These are phyloP conservation scores for Nycticryphes semicollaris DNA, from an alignment of 2,113 vertebrate species.

Conservation along the genomic window DNA sequence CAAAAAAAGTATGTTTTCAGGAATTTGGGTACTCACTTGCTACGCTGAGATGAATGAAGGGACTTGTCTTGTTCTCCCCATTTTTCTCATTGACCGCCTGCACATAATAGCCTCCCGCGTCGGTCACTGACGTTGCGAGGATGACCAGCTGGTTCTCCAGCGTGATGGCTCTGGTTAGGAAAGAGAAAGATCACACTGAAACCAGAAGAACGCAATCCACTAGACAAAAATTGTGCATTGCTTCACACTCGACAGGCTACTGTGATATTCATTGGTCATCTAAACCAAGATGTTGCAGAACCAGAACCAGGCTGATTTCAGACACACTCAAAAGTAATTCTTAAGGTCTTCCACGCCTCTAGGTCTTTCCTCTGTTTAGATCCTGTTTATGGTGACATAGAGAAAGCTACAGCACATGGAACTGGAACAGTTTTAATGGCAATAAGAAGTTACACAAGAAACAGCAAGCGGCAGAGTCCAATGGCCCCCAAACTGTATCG, in stretches of 20 bases:
- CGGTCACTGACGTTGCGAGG: slow-evolving; percentile 72
- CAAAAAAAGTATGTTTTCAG: too few relatives aligned
- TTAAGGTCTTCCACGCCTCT: not conserved
- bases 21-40: slow-evolving; percentile 73
- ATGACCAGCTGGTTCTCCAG: slow-evolving; percentile 91
- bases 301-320: not conserved
- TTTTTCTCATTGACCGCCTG: slow-evolving; percentile 90
- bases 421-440: not conserved
- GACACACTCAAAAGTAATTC: not conserved
- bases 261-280: not conserved
- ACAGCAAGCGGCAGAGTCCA: not conserved
- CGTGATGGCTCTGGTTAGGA: slow-evolving; percentile 81
- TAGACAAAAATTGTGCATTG: not conserved
- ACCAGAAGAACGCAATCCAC: not conserved
- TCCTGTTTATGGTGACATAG: not conserved
- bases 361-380: not conserved
- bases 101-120: slow-evolving; percentile 84
- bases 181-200: not conserved
- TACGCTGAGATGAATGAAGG: slow-evolving; percentile 78
- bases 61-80: slow-evolving; percentile 88
- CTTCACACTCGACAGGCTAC: not conserved
- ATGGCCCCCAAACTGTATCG: not conserved
- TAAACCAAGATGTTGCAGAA: accelerated
- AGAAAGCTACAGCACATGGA: not conserved
- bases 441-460: not conserved